These are phyloP conservation scores for Drosophila emarginata DNA, from an alignment of 2,888 invertebrate genomes.

Conservation along the genomic window DNA sequence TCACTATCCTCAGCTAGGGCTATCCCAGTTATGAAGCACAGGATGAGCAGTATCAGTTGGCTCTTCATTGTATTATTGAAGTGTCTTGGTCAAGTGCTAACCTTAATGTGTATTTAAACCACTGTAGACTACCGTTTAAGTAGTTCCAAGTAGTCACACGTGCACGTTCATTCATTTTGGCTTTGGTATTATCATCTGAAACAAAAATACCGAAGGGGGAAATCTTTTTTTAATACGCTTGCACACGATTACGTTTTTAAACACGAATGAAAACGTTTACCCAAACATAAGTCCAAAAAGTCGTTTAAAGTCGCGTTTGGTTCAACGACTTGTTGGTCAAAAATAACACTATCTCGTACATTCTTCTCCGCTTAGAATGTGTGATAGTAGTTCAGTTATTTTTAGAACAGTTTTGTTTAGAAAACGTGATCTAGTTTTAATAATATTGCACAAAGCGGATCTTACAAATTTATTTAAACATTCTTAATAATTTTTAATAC, in stretches of 20 bases:
- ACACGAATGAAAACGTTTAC: too few species aligned
- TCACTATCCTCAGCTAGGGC: conserved; percentile 6
- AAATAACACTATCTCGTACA: not conserved
- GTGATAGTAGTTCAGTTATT: not conserved
- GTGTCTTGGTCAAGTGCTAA: conserved; percentile 16
- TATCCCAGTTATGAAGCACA: conserved; percentile 28
- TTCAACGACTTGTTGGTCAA: not conserved
- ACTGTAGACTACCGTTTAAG: conserved; percentile 37
- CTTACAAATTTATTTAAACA: too few species aligned
- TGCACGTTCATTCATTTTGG: not conserved
- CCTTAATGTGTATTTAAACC: conserved; percentile 30
- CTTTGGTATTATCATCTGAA: not conserved
- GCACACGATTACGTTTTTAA: not conserved
- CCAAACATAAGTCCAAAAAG: not conserved
- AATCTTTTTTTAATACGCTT: not conserved
- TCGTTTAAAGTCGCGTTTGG: not conserved
- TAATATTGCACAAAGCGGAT: too few species aligned
- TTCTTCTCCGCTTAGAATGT: not conserved
- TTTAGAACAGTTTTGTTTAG: not conserved
- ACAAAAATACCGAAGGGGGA: too few species aligned
- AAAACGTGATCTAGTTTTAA: not conserved
- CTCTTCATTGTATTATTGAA: conserved; percentile 37
- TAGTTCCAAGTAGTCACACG: conserved; percentile 21
- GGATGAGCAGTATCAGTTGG: conserved; percentile 30
- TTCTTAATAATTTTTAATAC: too few species aligned